Percentiles rank a stretch among this genome's conserved stretches.
Evolutionary conservation across 1,140 invertebrate genomes (phyloP).

Genomic region (Zaprionus africanus): DNA sequence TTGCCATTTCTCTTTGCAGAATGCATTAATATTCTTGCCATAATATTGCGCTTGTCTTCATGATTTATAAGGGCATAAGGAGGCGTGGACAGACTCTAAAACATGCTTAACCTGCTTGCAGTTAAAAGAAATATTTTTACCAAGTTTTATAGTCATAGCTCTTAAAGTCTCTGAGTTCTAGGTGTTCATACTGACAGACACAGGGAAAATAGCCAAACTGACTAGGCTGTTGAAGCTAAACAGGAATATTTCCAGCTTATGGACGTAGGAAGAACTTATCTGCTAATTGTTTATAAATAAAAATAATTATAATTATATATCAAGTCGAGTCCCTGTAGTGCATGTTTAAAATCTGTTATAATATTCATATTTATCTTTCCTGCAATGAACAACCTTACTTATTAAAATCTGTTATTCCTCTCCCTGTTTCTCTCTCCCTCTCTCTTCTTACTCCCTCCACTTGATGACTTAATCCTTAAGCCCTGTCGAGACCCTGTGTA

Average conservation of each 20-base stretch:
- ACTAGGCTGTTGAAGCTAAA: no score
- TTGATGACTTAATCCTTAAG: constrained; percentile 3
- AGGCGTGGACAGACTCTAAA: no score
- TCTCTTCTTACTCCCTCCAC: background rate
- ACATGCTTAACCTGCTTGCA: no score
- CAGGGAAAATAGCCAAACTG: no score
- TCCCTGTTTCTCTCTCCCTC: background rate
- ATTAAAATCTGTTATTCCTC: background rate
- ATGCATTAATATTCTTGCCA: background rate
- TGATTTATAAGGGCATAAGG: no score
- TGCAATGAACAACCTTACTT: background rate
- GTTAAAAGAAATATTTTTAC: no score
- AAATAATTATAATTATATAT: background rate
- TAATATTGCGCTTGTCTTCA: background rate
- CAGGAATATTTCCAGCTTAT: no score
- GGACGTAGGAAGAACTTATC: no score
- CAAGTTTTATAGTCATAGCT: no score
- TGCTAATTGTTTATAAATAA: background rate
- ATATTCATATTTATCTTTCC: background rate
- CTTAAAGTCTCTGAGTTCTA: no score
- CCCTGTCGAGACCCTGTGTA: constrained; percentile 1
- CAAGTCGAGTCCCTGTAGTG: no score
- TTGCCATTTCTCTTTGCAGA: background rate
- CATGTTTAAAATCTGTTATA: background rate
- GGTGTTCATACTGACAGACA: no score